A percentile compares a stretch with the other conserved stretches of the same genome.
These are phyloP conservation scores for Platycheirus albimanus DNA, from an alignment of 2,888 invertebrate species.

Conservation along the genomic window DNA sequence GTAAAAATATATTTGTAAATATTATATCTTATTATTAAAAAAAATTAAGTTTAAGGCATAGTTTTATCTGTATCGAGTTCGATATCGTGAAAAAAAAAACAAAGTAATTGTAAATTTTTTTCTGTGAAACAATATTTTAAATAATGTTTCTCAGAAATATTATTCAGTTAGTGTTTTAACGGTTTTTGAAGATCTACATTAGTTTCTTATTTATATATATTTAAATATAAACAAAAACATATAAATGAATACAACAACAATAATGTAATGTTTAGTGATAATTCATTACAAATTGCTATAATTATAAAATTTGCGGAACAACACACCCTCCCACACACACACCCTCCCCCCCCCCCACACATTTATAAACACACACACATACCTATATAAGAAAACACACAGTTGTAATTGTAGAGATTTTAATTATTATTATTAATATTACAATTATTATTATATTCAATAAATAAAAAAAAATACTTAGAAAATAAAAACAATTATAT, in stretches of 20 bases:
- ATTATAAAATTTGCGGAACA: slow-evolving; percentile 60
- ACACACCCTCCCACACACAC: slow-evolving; percentile 46
- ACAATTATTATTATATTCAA: slow-evolving; percentile 56
- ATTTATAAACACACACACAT: background rate
- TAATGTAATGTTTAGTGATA: slow-evolving; percentile 71
- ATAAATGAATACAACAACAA: slow-evolving; percentile 67
- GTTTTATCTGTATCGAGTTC: slow-evolving; percentile 21
- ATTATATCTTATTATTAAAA: slow-evolving; percentile 38
- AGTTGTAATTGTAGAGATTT: slow-evolving; percentile 69
- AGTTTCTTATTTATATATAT: slow-evolving; percentile 74
- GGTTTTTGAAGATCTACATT: slow-evolving; percentile 67
- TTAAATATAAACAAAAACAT: slow-evolving; percentile 27
- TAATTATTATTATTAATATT: slow-evolving; percentile 49
- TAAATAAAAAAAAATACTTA: slow-evolving; percentile 32
- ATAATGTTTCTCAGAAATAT: slow-evolving; percentile 51
- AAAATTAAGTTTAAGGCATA: slow-evolving; percentile 31
- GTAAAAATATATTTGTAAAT: slow-evolving; percentile 73
- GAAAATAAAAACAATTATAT: slow-evolving; percentile 57
- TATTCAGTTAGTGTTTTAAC: slow-evolving; percentile 39
- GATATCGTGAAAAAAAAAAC: slow-evolving; percentile 24
- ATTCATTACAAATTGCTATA: slow-evolving; percentile 65
- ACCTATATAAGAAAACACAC: slow-evolving; percentile 16
- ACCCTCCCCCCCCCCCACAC: slow-evolving; percentile 1
- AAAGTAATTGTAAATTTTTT: slow-evolving; percentile 36
- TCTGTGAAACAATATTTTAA: slow-evolving; percentile 27